phyloP scores from a whole-genome alignment of 2,888 invertebrate genomes.

The Metacarcinus magister region DNA sequence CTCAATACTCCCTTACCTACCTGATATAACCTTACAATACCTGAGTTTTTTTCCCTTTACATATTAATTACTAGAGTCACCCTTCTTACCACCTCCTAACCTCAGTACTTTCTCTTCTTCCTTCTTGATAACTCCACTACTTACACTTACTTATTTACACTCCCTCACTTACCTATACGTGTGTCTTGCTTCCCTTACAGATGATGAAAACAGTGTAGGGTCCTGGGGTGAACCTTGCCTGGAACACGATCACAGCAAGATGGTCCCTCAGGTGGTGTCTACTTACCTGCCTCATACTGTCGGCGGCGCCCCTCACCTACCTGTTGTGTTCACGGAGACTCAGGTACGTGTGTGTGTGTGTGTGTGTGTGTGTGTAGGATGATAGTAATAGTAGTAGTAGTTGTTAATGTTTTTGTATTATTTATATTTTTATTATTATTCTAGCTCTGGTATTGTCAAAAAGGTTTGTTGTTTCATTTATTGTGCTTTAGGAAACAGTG shows the following conservation, averaged over 20 bases:
- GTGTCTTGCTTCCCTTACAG: neutral
- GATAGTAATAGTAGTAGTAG: constrained; percentile 34
- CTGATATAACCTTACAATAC: no score
- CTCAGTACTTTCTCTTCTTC: neutral
- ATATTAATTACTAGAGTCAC: no score
- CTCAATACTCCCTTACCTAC: neutral
- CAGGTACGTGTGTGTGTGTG: constrained; percentile 87
- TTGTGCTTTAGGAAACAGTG: neutral
- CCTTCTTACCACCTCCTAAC: neutral
- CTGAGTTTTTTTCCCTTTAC: no score
- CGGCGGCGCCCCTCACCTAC: constrained; percentile 92
- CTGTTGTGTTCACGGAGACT: constrained; percentile 95
- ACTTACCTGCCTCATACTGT: constrained; percentile 96
- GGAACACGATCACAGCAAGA: constrained; percentile 93
- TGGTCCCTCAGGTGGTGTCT: constrained; percentile 93
- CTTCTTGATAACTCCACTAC: neutral
- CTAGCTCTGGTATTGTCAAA: neutral
- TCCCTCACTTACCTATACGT: neutral
- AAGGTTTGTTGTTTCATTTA: neutral
- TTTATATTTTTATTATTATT: neutral
- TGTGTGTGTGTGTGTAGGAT: constrained; percentile 49
- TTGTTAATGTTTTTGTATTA: constrained; percentile 90
- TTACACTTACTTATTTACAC: neutral
- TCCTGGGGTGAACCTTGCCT: constrained; percentile 87
- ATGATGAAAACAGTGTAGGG: neutral